A percentile compares a stretch with the other conserved stretches of the same genome.
phyloP scores from a whole-genome alignment of 2,797 vertebrate species.

The Rhincodon typus region DNA sequence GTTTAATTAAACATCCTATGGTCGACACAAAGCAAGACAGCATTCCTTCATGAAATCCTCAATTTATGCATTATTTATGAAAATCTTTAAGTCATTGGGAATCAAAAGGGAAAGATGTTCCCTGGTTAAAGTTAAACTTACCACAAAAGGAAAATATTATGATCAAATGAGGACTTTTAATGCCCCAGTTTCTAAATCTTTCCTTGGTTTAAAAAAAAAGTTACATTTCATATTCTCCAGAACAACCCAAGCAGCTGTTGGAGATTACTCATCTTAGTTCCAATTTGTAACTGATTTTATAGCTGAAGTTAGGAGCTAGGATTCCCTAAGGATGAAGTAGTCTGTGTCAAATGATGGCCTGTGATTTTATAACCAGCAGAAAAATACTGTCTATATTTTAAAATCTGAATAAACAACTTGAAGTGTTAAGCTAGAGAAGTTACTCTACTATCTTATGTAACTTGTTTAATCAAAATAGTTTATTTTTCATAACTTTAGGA shows the following conservation, averaged over 20 bases:
- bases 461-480: too few relatives aligned
- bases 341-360: neutral
- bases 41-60: neutral
- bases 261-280: too few relatives aligned
- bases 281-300: neutral
- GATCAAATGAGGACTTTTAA: too few relatives aligned
- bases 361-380: neutral
- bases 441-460: neutral
- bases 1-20: neutral
- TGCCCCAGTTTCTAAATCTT: too few relatives aligned
- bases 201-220: too few relatives aligned
- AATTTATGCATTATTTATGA: neutral
- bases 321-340: neutral
- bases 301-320: neutral
- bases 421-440: neutral
- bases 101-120: too few relatives aligned
- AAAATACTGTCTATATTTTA: neutral
- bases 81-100: too few relatives aligned
- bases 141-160: too few relatives aligned
- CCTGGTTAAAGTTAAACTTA: too few relatives aligned
- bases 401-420: neutral
- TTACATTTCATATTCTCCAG: too few relatives aligned
- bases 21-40: neutral
- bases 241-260: too few relatives aligned
- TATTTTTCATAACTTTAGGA: neutral